Conservation (phyloP, 1,140 invertebrate genomes). For the Phthorimaea operculella region DNA sequence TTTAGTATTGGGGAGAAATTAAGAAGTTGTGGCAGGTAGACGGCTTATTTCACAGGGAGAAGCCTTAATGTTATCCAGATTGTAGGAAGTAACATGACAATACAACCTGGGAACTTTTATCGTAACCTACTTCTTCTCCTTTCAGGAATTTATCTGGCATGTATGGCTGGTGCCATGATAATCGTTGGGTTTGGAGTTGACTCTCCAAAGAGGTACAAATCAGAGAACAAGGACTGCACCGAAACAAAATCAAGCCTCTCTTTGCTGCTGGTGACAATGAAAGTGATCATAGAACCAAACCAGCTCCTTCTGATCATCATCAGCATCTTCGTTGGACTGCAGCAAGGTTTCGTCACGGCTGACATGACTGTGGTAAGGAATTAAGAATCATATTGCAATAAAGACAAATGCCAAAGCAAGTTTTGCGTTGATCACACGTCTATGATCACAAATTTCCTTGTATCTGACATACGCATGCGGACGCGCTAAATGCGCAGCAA, state of each 20-base stretch:
- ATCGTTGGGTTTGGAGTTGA: conserved; percentile 83
- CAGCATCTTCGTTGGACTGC: conserved; percentile 92
- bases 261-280: conserved; percentile 78
- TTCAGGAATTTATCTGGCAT: conserved; percentile 80
- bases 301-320: conserved; percentile 88
- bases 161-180: conserved; percentile 77
- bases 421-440: too few species aligned
- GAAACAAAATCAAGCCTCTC: conserved; percentile 55
- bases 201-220: conserved; percentile 73
- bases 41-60: too few species aligned
- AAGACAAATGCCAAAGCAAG: too few species aligned
- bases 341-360: conserved; percentile 91
- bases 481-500: too few species aligned
- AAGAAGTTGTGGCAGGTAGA: too few species aligned
- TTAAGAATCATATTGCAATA: too few species aligned
- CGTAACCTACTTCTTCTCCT: conserved; percentile 38
- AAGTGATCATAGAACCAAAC: conserved; percentile 78
- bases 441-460: too few species aligned
- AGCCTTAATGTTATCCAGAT: too few species aligned
- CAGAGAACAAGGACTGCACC: conserved; percentile 20
- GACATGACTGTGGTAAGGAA: conserved; percentile 86
- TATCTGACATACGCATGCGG: too few species aligned
- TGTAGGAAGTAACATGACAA: too few species aligned
- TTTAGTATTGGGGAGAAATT: too few species aligned
- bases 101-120: too few species aligned